A percentile compares a stretch with the other conserved stretches of the same genome.
Conservation (phyloP, 2,113 vertebrate species). For the Penelope pileata region DNA sequence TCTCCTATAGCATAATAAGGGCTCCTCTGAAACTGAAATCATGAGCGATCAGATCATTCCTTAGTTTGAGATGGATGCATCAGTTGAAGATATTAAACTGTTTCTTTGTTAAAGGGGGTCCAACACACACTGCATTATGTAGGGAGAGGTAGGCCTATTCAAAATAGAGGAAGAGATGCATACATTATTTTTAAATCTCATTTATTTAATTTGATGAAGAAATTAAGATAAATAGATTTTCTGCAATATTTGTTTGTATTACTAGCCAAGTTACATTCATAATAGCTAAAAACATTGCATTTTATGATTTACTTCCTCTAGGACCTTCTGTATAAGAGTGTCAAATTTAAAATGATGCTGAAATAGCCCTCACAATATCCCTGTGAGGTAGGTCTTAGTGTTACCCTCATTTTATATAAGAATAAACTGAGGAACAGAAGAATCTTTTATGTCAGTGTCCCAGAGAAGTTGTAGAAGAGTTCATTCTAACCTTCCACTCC, state of each 20-base stretch:
- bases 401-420: neutral
- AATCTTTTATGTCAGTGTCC: neutral
- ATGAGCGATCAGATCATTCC: neutral
- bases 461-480: neutral
- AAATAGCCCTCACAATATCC: constrained; percentile 19
- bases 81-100: neutral
- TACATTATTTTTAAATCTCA: neutral
- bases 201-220: constrained; percentile 35
- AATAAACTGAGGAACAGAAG: neutral
- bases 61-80: neutral
- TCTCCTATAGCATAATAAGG: neutral
- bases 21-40: neutral
- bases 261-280: constrained; percentile 22
- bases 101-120: neutral
- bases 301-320: neutral
- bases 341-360: neutral
- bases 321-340: neutral
- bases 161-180: neutral
- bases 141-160: neutral
- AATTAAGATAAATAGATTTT: constrained; percentile 2
- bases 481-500: neutral
- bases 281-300: constrained; percentile 12
- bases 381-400: constrained; percentile 39
- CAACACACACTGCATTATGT: neutral
- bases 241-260: neutral